Base-by-base conservation (phyloP, 64 coral and sea anemone genomes). In the Orbicella faveolata region DNA sequence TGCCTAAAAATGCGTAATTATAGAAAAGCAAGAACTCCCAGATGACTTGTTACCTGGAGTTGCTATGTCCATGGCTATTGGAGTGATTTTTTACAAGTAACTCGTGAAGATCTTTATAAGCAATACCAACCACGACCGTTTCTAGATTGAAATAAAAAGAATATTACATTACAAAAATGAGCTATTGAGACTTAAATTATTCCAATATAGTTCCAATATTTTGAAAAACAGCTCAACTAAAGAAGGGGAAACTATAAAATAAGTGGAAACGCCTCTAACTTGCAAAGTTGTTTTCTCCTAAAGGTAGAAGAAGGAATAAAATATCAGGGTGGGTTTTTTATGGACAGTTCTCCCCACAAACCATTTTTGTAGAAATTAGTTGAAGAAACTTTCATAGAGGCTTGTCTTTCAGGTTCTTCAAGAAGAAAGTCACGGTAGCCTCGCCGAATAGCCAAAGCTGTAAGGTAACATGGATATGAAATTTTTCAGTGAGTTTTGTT, bases 91-190 rank as follows among this genome's bases (percentile, higher is more conserved):
- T 52, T 4, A 19, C 2, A 52, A 85, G 18, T 12, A 53, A 15
- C 9, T 73, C 21, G 26, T 85, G 63, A 18, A 85, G 63, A 85
- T 72, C 9, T 26, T 85, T 85, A 21, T 85, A 85, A 12, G 53
- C 9, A 53, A 69, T 41, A 26, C 82, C 82, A 0, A 85, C 10
- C 11, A 84, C 12, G 41, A 85, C 39, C 33, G 82, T 69, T 2
- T 62, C 82, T 85, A 70, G 5, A 70, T 9, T 30, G 23, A 2
- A 67, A 6, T 7, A 52, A 23, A 14, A 81, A 8, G 35, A 59
- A 59, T 0, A 59, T 59, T 0, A 14, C 10, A 1, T 12, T 59
- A 59, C 55, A 59, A 59, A 59, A 15, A 59, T 59, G 12, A 16
- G 55, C 55, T 0, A 15, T 59, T 12, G 15, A 59, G 55, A 59